Conservation (phyloP, 2,888 invertebrate genomes). For the Argyra leucocephala region DNA sequence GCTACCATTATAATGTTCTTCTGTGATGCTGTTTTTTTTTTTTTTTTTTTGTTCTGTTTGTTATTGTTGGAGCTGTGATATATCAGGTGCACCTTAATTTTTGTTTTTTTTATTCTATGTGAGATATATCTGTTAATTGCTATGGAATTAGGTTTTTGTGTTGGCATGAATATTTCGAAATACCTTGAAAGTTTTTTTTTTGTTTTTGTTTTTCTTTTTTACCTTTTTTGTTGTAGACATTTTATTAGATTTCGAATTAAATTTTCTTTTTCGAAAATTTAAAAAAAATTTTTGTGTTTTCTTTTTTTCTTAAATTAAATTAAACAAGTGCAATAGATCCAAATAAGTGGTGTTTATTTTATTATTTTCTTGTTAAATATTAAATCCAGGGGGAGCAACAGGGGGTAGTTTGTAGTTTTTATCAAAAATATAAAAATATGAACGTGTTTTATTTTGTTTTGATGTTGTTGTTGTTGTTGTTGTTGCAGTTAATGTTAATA, state of each 20-base stretch:
- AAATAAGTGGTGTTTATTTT: too few species aligned
- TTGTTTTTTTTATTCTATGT: neutral
- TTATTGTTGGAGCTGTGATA: neutral
- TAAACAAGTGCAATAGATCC: too few species aligned
- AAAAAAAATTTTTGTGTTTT: neutral
- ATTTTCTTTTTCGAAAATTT: conserved; percentile 1
- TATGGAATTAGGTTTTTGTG: conserved; percentile 1
- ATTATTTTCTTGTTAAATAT: too few species aligned
- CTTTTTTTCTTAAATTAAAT: neutral
- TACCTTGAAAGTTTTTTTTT: conserved; percentile 4
- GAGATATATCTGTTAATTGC: neutral
- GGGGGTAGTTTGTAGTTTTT: too few species aligned
- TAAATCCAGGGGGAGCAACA: too few species aligned
- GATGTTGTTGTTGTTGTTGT: too few species aligned
- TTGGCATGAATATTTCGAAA: neutral
- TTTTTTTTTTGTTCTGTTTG: too few species aligned
- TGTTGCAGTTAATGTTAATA: too few species aligned
- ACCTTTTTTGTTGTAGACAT: neutral
- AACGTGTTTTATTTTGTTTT: too few species aligned
- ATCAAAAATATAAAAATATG: too few species aligned
- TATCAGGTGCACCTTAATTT: neutral
- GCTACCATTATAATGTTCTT: too few species aligned
- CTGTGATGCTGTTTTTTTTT: too few species aligned
- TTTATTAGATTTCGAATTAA: neutral
- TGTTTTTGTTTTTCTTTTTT: neutral